These are phyloP conservation scores for Mycalesis mineus DNA, from an alignment of 2,888 invertebrate species.

Conservation along the genomic window DNA sequence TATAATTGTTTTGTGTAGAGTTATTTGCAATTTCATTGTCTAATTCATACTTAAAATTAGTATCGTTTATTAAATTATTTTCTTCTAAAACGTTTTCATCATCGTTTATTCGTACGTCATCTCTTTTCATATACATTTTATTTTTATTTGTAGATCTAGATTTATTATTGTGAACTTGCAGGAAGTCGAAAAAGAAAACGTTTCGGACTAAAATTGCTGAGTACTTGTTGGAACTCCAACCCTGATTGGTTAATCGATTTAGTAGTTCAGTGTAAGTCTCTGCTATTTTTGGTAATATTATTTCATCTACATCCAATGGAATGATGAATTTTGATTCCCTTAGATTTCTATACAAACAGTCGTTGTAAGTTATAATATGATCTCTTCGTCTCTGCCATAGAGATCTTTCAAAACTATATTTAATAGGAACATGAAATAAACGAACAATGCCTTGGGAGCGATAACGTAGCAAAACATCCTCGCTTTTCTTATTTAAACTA, in stretches of 20 bases:
- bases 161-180: constrained; percentile 54
- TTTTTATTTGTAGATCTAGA: constrained; percentile 39
- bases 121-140: constrained; percentile 61
- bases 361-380: constrained; percentile 87
- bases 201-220: constrained; percentile 82
- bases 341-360: constrained; percentile 86
- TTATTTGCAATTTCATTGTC: constrained; percentile 33
- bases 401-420: constrained; percentile 54
- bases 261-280: constrained; percentile 79
- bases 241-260: constrained; percentile 55
- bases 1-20: constrained; percentile 36
- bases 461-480: constrained; percentile 78
- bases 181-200: constrained; percentile 82
- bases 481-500: constrained; percentile 73
- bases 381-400: constrained; percentile 83
- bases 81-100: constrained; percentile 42
- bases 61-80: constrained; percentile 52
- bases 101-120: constrained; percentile 61
- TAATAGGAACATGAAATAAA: constrained; percentile 75
- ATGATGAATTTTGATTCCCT: constrained; percentile 80
- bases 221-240: constrained; percentile 66
- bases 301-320: constrained; percentile 86
- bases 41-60: constrained; percentile 29
- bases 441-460: constrained; percentile 65
- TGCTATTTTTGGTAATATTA: constrained; percentile 81